phyloP scores from a whole-genome alignment of 2,113 vertebrate genomes.

The Anolis carolinensis region DNA sequence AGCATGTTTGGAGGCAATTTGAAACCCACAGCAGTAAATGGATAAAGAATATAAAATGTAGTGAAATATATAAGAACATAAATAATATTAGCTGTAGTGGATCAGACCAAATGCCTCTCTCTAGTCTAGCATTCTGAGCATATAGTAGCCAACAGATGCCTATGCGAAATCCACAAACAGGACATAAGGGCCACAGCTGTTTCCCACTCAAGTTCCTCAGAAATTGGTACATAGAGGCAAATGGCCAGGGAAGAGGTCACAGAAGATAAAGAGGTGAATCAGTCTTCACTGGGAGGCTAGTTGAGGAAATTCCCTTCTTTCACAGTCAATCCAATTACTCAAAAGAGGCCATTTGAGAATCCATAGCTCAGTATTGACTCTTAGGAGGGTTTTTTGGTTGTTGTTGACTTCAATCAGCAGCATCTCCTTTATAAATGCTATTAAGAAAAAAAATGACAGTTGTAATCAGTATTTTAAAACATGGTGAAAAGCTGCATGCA shows the following conservation, averaged over 20 bases:
- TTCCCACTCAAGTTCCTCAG: neutral
- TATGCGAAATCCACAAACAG: neutral
- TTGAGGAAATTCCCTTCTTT: neutral
- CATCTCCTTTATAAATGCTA: conserved; percentile 4
- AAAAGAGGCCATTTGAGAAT: neutral
- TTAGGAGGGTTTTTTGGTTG: no score
- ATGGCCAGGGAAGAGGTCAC: neutral
- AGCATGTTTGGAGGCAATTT: neutral
- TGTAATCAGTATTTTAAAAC: conserved; percentile 3
- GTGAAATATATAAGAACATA: neutral
- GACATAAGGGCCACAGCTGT: neutral
- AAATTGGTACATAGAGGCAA: neutral
- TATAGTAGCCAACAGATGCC: no score
- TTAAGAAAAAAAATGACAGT: neutral
- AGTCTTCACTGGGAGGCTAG: neutral
- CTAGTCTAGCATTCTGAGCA: neutral
- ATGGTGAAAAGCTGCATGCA: neutral
- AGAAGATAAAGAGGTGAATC: neutral
- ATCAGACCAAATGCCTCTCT: neutral
- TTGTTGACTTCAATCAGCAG: neutral
- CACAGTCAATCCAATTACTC: neutral
- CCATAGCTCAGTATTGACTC: neutral
- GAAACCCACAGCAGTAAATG: neutral
- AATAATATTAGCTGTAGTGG: neutral
- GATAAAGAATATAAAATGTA: neutral